Conservation (phyloP, 2,113 vertebrate genomes). For the Polyodon spathula region DNA sequence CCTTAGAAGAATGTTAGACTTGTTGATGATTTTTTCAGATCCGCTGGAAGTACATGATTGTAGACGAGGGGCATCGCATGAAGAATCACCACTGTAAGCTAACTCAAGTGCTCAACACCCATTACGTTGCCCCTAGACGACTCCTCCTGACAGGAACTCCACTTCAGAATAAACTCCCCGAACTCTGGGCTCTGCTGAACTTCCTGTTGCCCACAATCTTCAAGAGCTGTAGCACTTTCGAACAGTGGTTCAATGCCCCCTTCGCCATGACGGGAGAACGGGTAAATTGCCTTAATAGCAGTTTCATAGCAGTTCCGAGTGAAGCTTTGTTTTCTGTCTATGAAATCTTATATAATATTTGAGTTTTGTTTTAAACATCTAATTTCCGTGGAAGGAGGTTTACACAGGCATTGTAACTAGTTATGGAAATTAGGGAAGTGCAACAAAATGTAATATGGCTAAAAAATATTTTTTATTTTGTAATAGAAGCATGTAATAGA, state of each 20-base stretch:
- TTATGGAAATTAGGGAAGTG: too few relatives aligned
- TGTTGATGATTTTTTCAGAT: too few relatives aligned
- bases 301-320: too few relatives aligned
- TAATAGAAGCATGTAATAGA: too few relatives aligned
- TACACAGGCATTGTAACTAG: too few relatives aligned
- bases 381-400: background rate
- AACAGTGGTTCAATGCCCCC: constrained; percentile 97
- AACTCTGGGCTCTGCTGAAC: constrained; percentile 95
- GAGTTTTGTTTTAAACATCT: too few relatives aligned
- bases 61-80: constrained; percentile 96
- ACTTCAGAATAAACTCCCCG: constrained; percentile 89
- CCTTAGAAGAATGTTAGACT: too few relatives aligned
- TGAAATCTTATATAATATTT: too few relatives aligned
- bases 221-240: constrained; percentile 96
- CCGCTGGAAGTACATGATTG: constrained; percentile 98
- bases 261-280: constrained; percentile 97
- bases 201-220: constrained; percentile 96
- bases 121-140: constrained; percentile 88
- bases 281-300: constrained; percentile 61
- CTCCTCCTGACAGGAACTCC: constrained; percentile 90
- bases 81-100: constrained; percentile 97
- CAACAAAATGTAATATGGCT: too few relatives aligned
- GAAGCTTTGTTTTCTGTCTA: too few relatives aligned
- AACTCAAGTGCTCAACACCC: constrained; percentile 94
- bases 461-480: too few relatives aligned